Evolutionary conservation across 2,113 vertebrate species (phyloP), one percentile per base, ranked within the genome.

Genomic region (Brachirus orientalis): DNA sequence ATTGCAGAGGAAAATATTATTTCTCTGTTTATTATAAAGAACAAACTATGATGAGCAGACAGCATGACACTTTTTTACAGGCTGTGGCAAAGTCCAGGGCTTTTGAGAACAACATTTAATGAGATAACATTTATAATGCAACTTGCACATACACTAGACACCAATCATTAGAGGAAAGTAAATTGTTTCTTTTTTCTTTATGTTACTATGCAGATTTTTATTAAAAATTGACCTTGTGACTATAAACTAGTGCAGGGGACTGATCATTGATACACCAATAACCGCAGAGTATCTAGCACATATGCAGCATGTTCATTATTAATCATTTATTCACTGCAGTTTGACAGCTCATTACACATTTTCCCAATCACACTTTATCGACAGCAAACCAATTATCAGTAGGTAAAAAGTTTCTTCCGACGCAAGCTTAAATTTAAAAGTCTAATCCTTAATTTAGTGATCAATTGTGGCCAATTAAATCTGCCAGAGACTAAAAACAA

Each of bases 301-400:
- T 60, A 55, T 58, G 18, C 48, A 69, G 18, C 13, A 7, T 12
- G 63, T 48, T 60, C 54, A 28, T 28, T 28, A 71, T 77, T 75
- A 76, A 80, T 75, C 53, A 68, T 72, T 59, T 61, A 58, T 72
- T 78, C 44, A 36, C 46, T 59, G 38, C 22, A 57, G 52, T 60
- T 63, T 64, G 75, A 71, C 11, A 35, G 71, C 51, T 64, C 1
- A 10, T 65, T 38, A 72, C 40, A 35, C 6, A 12, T 44, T 59
- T 48, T 20, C 62, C 36, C 48, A 52, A 56, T 45, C 41, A 48
- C 44, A 48, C 53, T 6, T 41, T 14, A 61, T 66, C 28, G 8
- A 41, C 51, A 19, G 22, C 69, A 35, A 52, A 17, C 50, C 60
- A 52, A 40, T 58, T 77, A 62, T 55, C 19, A 64, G 45, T 1